These are phyloP conservation scores for Microplitis manilae DNA, from an alignment of 2,888 invertebrate species.

Conservation along the genomic window DNA sequence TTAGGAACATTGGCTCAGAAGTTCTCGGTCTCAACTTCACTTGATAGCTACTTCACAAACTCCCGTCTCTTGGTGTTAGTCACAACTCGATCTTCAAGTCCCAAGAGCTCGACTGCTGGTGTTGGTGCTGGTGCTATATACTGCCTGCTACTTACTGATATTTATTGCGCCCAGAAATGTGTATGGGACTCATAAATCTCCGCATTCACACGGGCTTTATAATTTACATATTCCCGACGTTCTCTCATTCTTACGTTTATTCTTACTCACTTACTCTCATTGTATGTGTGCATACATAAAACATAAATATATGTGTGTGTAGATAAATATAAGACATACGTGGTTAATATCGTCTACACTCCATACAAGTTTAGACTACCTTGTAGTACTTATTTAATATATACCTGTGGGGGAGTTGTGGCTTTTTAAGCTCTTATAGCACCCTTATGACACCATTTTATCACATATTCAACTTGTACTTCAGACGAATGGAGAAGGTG, in stretches of 20 bases:
- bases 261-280: conserved; percentile 7
- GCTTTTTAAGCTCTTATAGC: background rate
- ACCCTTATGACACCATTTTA: background rate
- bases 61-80: conserved; percentile 20
- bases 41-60: background rate
- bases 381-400: background rate
- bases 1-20: background rate
- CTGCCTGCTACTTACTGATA: conserved; percentile 70
- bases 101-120: conserved; percentile 24
- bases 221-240: conserved; percentile 70
- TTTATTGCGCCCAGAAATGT: conserved; percentile 72
- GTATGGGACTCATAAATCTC: conserved; percentile 71
- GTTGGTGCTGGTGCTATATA: conserved; percentile 31
- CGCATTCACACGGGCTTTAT: conserved; percentile 72
- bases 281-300: background rate
- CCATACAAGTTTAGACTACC: background rate
- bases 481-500: background rate
- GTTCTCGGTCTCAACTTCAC: background rate
- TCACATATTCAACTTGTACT: background rate
- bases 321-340: background rate
- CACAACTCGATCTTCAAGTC: conserved; percentile 23
- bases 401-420: background rate
- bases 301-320: background rate
- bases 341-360: background rate
- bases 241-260: conserved; percentile 45